These are phyloP conservation scores for Achroia grisella DNA, from an alignment of 1,140 invertebrate genomes.

Conservation along the genomic window DNA sequence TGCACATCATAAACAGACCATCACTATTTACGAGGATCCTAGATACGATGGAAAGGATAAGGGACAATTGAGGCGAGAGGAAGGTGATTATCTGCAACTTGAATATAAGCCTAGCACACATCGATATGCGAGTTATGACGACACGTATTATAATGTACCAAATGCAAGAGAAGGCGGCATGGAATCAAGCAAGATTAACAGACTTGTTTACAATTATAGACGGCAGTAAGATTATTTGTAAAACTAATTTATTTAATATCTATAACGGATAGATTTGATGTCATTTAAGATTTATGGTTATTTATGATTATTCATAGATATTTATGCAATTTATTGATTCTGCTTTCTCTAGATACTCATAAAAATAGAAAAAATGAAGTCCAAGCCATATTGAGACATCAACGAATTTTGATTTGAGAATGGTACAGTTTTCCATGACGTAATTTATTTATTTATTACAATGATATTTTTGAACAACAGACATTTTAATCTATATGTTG, in stretches of 20 bases:
- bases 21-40: slow-evolving; percentile 76
- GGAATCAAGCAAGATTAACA: slow-evolving; percentile 66
- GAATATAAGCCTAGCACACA: slow-evolving; percentile 62
- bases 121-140: slow-evolving; percentile 64
- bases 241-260: too few species aligned
- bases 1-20: slow-evolving; percentile 63
- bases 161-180: slow-evolving; percentile 39
- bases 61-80: slow-evolving; percentile 50
- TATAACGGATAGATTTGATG: too few species aligned
- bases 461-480: background rate
- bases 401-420: slow-evolving; percentile 13
- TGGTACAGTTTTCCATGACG: slow-evolving; percentile 1
- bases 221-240: slow-evolving; percentile 23
- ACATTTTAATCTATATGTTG: background rate
- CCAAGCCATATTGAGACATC: slow-evolving; percentile 6
- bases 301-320: too few species aligned
- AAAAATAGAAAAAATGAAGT: slow-evolving; percentile 1
- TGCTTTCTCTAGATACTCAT: slow-evolving; percentile 30
- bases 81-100: slow-evolving; percentile 58
- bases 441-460: background rate
- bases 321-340: background rate
- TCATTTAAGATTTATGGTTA: too few species aligned
- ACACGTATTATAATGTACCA: slow-evolving; percentile 50
- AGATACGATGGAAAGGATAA: slow-evolving; percentile 59
- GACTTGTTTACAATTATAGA: slow-evolving; percentile 69